Base-by-base conservation (phyloP, 2,888 invertebrate genomes). In the Nysson spinosus region DNA sequence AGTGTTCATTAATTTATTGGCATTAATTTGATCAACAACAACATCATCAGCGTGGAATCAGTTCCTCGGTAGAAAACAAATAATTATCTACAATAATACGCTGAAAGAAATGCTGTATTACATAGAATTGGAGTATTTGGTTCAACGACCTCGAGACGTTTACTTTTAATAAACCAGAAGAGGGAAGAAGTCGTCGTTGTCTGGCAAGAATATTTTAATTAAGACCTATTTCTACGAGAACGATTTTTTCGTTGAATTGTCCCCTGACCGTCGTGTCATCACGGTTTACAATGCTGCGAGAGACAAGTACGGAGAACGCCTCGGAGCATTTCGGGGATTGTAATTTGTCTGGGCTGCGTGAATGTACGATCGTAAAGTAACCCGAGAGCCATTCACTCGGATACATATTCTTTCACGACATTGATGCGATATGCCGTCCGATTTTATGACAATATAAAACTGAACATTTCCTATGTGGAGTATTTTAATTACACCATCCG, bases 121-220 rank as follows among this genome's bases (percentile, higher is more conserved):
- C 5, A 24, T 9, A 7, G 24, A 24, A 7, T 9, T 24, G 19
- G 11, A n/a, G n/a, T n/a, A n/a, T n/a, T n/a, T n/a, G n/a, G 52
- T 54, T 61, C 60, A 61, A 47, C 52, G 56, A 54, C 40, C 46
- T 40, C 12, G 24, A 34, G 22, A 28, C 54, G 26, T 47, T 47
- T 37, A 39, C 28, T 55, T 37, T 34, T 26, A 69, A 52, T 63
- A 52, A 62, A 50, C 49, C 30, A 32, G n/a, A 16, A 32, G n/a
- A 16, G 16, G 22, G 12, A 47, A 43, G 47, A 46, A 32, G 37
- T 44, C 9, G 20, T 20, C 56, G 42, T 54, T 75, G 60, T 55
- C 50, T 61, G 46, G 46, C 12, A 32, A 42, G 63, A 63, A 77
- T 74, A 68, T 67, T 77, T 76, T 74, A 74, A 74, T 74, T 76